Evolutionary conservation across 2,888 invertebrate genomes (phyloP), one percentile per base, ranked within the genome.

Genomic region (Cancer borealis): DNA sequence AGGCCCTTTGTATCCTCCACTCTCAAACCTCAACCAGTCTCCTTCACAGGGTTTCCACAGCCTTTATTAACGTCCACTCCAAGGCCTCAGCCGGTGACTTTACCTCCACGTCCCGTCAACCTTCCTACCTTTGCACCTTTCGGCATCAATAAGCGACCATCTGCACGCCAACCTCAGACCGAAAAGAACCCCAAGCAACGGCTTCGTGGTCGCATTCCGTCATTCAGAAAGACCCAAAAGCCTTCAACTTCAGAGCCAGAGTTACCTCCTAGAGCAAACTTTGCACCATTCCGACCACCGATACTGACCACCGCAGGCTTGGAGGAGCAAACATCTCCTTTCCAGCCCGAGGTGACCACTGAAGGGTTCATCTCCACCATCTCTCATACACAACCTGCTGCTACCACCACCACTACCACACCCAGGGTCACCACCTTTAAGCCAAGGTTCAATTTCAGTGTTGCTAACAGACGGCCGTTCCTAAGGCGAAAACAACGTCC

Each of bases 361-460:
- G 60, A 88, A n/a, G 73, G 21, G n/a, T 60, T 88, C 45, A 39
- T 87, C 10, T 90, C 90, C 26, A 91, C 91, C 10, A 8, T 73
- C 3, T 60, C 93, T 66, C 30, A 46, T 12, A 39, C 84, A 14
- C 39, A 14, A 39, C 47, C 89, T 10, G 6, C 39, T 6, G 54
- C 89, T 4, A 91, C 91, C n/a, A 26, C 94, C 39, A 94, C 94
- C 6, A 88, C 94, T 17, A 60, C 93, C 45, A 94, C 90, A 73
- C 21, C 95, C 49, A 93, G 88, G 73, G 93, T 95, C 6, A 95
- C 94, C 45, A 95, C 95, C 26, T 94, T 93, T 46, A 94, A 95
- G 73, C 94, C 95, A 8, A 93, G 66, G 73, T 95, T 93, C 45
- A 88, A 91, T 60, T 92, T 94, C 26, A 93, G 90, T 26, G 47